phyloP scores from a whole-genome alignment of 2,888 invertebrate genomes.

The Euclidia mi region DNA sequence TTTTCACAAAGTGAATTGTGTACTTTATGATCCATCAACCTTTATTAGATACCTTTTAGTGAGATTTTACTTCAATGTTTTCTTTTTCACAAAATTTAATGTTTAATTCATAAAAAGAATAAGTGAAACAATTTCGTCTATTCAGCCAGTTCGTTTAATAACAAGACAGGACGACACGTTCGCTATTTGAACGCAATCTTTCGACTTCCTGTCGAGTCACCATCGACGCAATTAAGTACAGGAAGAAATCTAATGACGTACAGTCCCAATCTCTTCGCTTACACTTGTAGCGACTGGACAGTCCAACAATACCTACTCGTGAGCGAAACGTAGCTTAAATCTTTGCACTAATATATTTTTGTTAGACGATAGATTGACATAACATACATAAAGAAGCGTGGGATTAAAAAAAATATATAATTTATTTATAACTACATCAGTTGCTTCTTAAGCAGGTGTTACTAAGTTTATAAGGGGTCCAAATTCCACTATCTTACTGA shows the following conservation, averaged over 20 bases:
- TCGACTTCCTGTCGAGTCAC: slow-evolving; percentile 83
- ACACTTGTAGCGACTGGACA: slow-evolving; percentile 50
- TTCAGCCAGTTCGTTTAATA: slow-evolving; percentile 51
- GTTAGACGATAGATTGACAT: too few species aligned
- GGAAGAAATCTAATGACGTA: slow-evolving; percentile 82
- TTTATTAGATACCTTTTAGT: slow-evolving; percentile 6
- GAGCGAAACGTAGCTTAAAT: not conserved
- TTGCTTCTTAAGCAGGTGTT: too few species aligned
- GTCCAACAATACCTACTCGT: slow-evolving; percentile 39
- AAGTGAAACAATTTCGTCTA: slow-evolving; percentile 36
- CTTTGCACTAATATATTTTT: not conserved
- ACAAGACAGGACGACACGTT: slow-evolving; percentile 65
- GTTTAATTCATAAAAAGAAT: slow-evolving; percentile 13
- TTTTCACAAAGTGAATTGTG: slow-evolving; percentile 7
- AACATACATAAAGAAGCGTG: too few species aligned
- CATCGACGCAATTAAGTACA: slow-evolving; percentile 84
- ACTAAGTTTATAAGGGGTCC: too few species aligned
- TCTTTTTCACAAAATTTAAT: slow-evolving; percentile 4
- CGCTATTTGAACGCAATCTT: slow-evolving; percentile 86
- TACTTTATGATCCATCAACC: slow-evolving; percentile 10
- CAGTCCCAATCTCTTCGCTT: slow-evolving; percentile 69
- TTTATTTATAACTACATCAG: too few species aligned
- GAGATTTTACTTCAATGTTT: not conserved
- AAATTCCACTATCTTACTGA: too few species aligned
- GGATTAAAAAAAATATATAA: too few species aligned